Evolutionary conservation across 2,797 vertebrate genomes (phyloP).

Genomic region (Ara ararauna): DNA sequence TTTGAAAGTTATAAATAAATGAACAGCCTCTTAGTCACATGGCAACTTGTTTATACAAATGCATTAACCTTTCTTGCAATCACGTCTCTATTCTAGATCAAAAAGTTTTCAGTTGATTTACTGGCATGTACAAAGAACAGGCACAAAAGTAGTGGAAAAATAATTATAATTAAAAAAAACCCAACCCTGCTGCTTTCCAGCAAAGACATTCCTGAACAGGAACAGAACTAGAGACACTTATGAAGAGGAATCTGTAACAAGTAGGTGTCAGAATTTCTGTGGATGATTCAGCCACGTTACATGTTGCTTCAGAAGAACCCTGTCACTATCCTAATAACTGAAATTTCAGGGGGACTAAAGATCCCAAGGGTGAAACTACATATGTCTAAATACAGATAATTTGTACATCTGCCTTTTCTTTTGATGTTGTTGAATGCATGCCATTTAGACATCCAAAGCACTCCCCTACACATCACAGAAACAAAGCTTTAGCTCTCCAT

Average conservation of each 20-base stretch:
- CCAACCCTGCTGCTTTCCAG: background rate
- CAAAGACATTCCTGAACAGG: background rate
- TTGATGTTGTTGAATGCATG: background rate
- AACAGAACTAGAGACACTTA: background rate
- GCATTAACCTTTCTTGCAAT: background rate
- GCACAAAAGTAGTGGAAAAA: background rate
- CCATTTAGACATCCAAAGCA: background rate
- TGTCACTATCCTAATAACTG: background rate
- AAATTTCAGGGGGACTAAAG: background rate
- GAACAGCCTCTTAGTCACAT: background rate
- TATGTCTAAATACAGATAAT: background rate
- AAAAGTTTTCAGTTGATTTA: background rate
- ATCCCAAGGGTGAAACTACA: background rate
- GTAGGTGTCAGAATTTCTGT: background rate
- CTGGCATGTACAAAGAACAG: background rate
- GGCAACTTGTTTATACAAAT: background rate
- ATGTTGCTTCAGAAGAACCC: background rate
- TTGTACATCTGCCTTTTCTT: background rate
- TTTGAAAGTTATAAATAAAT: constrained; percentile 46
- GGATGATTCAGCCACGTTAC: background rate
- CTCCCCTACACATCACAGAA: background rate
- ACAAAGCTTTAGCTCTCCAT: background rate
- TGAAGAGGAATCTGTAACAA: background rate
- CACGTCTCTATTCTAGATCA: background rate
- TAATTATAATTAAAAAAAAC: background rate